Evolutionary conservation across 2,797 vertebrate species (phyloP), one percentile per base, ranked within the genome.

Genomic region (Malurus leucopterus): DNA sequence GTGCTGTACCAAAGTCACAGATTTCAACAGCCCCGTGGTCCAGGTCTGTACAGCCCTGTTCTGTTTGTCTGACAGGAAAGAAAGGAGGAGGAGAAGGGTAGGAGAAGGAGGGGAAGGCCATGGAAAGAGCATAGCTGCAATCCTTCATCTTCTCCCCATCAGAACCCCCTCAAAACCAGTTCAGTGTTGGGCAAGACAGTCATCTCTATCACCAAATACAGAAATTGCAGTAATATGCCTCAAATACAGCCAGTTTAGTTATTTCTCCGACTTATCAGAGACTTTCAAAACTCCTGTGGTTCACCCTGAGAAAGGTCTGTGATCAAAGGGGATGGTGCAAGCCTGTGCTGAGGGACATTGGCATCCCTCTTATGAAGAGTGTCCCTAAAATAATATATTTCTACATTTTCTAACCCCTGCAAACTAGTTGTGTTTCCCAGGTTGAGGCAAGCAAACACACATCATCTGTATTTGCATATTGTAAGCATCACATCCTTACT

Each of bases 281-380:
- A 38, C 22, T 75, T 77, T 4, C 30, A 15, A 23, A 53, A 8
- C 9, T 82, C 15, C n/a, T 49, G 8, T 59, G n/a, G 32, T 38
- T 82, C 27, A 2, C 7, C 5, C 21, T 32, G 24, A 23, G n/a
- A 32, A 73, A 57, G 13, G 1, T 1, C 34, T 20, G 7, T 40
- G 34, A 6, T 14, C 18, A 46, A 70, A 64, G 30, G 2, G 4
- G 20, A 13, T n/a, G 15, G 16, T 11, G 17, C 26, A 38, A 49
- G 2, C 30, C 18, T 0, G 0, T 27, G 34, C 7, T 24, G 26
- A 70, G 26, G 40, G 0, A 68, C 26, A 7, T 5, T 43, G 49
- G 22, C 32, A 65, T 8, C 18, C 13, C 13, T 58, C 2, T 57
- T 65, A 23, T 55, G 36, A 59, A 67, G 2, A 54, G 5, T 5